phyloP scores from a whole-genome alignment of 1,140 invertebrate species.

The Drosophila bocqueti region DNA sequence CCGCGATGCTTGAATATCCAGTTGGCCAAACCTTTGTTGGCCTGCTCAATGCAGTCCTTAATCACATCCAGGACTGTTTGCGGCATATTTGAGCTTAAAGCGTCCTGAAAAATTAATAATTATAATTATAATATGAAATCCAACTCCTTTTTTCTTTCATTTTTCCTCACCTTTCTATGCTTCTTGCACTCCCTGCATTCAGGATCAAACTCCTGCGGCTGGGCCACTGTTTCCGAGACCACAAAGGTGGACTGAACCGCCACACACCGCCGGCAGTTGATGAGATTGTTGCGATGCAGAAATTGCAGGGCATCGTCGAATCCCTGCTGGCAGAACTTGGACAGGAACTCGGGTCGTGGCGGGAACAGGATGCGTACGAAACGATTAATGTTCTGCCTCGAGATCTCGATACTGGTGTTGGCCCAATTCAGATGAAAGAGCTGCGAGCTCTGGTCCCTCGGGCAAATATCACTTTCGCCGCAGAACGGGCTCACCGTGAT shows the following conservation, averaged over 20 bases:
- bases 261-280: constrained; percentile 93
- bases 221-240: constrained; percentile 88
- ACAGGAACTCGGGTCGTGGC: constrained; percentile 95
- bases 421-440: constrained; percentile 95
- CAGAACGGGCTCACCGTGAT: constrained; percentile 99
- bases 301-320: constrained; percentile 98
- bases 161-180: constrained; percentile 90
- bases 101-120: constrained; percentile 89
- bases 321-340: constrained; percentile 98
- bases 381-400: constrained; percentile 96
- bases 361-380: constrained; percentile 97
- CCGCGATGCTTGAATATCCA: constrained; percentile 94
- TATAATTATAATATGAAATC: too few species aligned
- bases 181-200: constrained; percentile 93
- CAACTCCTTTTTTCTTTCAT: accelerated
- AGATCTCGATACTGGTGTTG: constrained; percentile 98
- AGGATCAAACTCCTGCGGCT: constrained; percentile 91
- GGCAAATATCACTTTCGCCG: constrained; percentile 99
- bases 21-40: constrained; percentile 95
- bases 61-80: constrained; percentile 94
- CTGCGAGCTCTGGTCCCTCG: constrained; percentile 94
- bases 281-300: constrained; percentile 95
- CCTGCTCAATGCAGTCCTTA: constrained; percentile 95
- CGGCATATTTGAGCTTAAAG: constrained; percentile 93
- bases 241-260: constrained; percentile 93